Conservation (phyloP, 2,113 vertebrate genomes). For the Eudyptes chrysolophus region DNA sequence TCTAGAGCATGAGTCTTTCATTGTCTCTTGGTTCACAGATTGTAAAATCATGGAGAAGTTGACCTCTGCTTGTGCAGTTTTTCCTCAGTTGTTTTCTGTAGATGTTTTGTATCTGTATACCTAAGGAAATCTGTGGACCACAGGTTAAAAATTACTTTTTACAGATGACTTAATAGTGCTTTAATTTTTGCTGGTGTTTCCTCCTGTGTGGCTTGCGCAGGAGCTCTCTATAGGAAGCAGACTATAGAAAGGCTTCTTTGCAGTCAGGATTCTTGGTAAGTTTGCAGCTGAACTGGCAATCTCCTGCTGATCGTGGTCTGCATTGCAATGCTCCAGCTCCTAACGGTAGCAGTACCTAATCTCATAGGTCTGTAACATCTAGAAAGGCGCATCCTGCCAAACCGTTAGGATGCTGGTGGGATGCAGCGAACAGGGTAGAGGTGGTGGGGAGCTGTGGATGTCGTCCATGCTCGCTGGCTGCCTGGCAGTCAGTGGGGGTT, state of each 20-base stretch:
- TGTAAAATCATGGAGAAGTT: background rate
- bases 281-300: background rate
- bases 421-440: background rate
- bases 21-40: background rate
- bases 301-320: background rate
- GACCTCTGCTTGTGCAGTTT: background rate
- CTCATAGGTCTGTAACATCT: background rate
- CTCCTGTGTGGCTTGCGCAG: background rate
- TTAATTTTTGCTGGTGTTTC: background rate
- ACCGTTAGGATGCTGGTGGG: background rate
- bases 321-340: background rate
- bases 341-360: background rate
- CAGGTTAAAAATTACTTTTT: background rate
- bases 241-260: background rate
- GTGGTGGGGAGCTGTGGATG: accelerated
- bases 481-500: background rate
- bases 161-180: background rate
- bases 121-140: background rate
- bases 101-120: background rate
- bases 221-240: background rate
- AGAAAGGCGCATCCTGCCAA: accelerated
- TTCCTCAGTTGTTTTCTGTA: background rate
- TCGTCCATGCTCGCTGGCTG: accelerated
- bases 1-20: background rate
- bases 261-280: background rate